Evolutionary conservation across 2,888 invertebrate species (phyloP).

Genomic region (Tromatobia lineatoria): DNA sequence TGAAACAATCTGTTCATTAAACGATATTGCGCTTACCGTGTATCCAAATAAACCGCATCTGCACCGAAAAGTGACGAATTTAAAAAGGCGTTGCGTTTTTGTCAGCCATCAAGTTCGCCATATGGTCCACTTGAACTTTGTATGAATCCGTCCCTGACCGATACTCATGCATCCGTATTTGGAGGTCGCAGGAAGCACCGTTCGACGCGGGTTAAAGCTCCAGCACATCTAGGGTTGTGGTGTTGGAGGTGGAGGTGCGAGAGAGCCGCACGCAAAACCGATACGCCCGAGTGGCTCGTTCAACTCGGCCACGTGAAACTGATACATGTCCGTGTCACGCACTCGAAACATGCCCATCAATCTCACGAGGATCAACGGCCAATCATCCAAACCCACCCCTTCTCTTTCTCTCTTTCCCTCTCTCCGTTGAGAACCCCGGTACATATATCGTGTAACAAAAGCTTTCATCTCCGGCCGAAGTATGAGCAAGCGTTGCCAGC

Average conservation of each 20-base stretch:
- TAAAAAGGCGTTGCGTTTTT: too few relatives aligned
- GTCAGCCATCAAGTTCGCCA: too few relatives aligned
- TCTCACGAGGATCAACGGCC: conserved; percentile 68
- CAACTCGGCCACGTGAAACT: conserved; percentile 68
- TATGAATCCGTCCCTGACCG: not conserved
- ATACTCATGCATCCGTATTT: not conserved
- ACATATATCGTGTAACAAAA: conserved; percentile 40
- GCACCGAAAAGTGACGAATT: too few relatives aligned
- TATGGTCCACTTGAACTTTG: too few relatives aligned
- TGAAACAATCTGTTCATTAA: too few relatives aligned
- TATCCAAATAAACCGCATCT: too few relatives aligned
- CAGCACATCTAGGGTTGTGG: conserved; percentile 43
- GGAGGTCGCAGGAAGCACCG: conserved; percentile 22
- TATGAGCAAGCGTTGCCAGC: conserved; percentile 7
- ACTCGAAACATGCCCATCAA: conserved; percentile 66
- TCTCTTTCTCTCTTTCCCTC: not conserved
- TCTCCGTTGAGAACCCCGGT: not conserved
- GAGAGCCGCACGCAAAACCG: conserved; percentile 55
- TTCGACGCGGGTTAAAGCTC: conserved; percentile 20
- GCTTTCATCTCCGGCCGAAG: conserved; percentile 15
- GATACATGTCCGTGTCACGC: conserved; percentile 66
- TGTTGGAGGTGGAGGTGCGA: conserved; percentile 33
- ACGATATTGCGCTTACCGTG: too few relatives aligned
- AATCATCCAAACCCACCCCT: conserved; percentile 51
- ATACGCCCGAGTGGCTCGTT: conserved; percentile 65